A percentile compares a stretch with the other conserved stretches of the same genome.
Evolutionary conservation across 2,888 invertebrate species (phyloP).

Genomic region (Palloptera scutellata): DNA sequence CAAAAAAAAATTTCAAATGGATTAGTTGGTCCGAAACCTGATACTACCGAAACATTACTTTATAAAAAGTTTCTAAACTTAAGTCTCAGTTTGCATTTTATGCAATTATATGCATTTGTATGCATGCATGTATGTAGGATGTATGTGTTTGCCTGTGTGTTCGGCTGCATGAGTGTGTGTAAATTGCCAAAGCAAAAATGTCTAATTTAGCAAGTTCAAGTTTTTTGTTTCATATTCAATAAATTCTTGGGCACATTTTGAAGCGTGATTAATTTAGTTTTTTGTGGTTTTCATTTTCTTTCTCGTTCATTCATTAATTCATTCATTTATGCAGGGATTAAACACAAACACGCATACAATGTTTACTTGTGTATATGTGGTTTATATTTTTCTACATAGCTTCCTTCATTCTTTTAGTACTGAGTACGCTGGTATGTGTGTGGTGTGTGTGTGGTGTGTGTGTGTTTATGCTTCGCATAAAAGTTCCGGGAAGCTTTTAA

Average conservation of each 20-base stretch:
- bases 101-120: too few relatives aligned
- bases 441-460: neutral
- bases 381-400: too few relatives aligned
- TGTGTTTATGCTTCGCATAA: constrained; percentile 6
- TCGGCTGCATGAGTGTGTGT: neutral
- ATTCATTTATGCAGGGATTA: too few relatives aligned
- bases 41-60: too few relatives aligned
- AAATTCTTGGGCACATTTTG: constrained; percentile 35
- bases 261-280: constrained; percentile 48
- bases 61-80: too few relatives aligned
- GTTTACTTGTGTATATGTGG: neutral
- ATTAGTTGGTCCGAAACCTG: too few relatives aligned
- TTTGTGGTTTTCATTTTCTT: neutral
- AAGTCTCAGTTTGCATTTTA: too few relatives aligned
- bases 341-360: neutral
- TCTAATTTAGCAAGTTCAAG: constrained; percentile 26
- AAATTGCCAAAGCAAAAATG: constrained; percentile 11
- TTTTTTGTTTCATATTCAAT: constrained; percentile 28
- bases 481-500: constrained; percentile 50
- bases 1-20: too few relatives aligned
- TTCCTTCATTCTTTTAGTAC: neutral
- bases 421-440: neutral
- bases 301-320: neutral
- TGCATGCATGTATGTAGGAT: too few relatives aligned
- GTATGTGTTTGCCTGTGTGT: too few relatives aligned